phyloP scores from a whole-genome alignment of 1,140 invertebrate species.

The Drosophila pandora region DNA sequence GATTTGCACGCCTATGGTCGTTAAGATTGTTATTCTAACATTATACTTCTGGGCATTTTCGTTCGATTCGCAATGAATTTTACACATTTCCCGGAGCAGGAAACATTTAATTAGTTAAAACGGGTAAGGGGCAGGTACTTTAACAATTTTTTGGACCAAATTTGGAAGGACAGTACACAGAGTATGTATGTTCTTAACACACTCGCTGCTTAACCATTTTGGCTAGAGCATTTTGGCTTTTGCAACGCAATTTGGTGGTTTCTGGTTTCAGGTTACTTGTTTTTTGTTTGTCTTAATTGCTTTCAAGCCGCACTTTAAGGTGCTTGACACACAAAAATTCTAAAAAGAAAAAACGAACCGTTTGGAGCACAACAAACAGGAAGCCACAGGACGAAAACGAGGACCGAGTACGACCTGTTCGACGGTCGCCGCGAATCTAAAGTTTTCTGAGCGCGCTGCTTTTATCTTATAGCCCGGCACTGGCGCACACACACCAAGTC shows the following conservation, averaged over 20 bases:
- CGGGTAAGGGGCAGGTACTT: not conserved
- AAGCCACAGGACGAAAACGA: conserved; percentile 14
- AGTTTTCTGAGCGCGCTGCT: conserved; percentile 57
- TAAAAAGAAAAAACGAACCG: conserved; percentile 20
- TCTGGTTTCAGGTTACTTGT: conserved; percentile 21
- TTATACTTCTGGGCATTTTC: conserved; percentile 19
- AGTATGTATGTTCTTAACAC: too few species aligned
- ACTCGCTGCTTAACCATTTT: conserved; percentile 1
- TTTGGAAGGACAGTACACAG: too few species aligned
- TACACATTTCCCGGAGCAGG: not conserved
- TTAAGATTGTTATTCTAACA: not conserved
- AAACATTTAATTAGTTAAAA: not conserved
- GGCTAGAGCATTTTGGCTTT: not conserved
- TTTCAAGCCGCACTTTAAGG: conserved; percentile 31
- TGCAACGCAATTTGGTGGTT: conserved; percentile 11
- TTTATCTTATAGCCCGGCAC: conserved; percentile 64
- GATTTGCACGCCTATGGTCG: not conserved
- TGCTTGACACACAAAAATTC: conserved; percentile 40
- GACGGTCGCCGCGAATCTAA: conserved; percentile 71
- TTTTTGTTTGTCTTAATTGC: not conserved
- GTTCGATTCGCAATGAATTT: not conserved
- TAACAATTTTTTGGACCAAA: too few species aligned
- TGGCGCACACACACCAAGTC: not conserved
- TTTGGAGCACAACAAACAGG: conserved; percentile 12
- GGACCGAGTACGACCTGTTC: conserved; percentile 56